Evolutionary conservation across 1,140 invertebrate genomes (phyloP), one percentile per base, ranked within the genome.

Genomic region (Apis cerana): DNA sequence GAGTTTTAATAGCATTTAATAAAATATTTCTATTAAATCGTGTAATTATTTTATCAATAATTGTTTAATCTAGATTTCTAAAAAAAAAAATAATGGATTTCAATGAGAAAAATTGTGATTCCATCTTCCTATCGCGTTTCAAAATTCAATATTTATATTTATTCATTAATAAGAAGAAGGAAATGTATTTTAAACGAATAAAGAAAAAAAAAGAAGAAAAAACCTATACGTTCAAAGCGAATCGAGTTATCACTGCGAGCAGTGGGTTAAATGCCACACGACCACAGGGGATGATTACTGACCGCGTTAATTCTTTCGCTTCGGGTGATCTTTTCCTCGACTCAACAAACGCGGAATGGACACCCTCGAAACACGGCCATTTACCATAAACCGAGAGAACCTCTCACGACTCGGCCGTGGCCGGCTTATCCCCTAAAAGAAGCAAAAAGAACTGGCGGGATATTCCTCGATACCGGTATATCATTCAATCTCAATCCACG

Each of bases 281-380:
- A 19, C 71, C 71, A 33, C 74, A 52, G 61, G 61, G 75, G 75
- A 76, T 65, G 75, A 76, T 76, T 76, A 76, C 75, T 54, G 75
- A 76, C 75, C 75, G 61, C 75, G 75, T 76, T 65, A 76, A 76
- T 76, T 76, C 61, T 76, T 76, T 76, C 61, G 75, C 75, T 65
- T 65, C 59, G 61, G 50, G 61, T 52, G 75, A 76, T 65, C 61
- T 72, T 69, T 75, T 75, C 59, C 61, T 52, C 61, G 27, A 54
- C 75, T 76, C 75, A 8, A 76, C 23, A 52, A 65, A 65, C 48
- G 75, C 8, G 50, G 43, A 52, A 50, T 61, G 50, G 27, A 65
- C 61, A 33, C 75, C 59, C 75, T 65, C 50, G 48, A 54, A 76
- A 65, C 61, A 15, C 43, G 12, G 48, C 75, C 75, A 33, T 65